Base-by-base conservation (phyloP, 1,140 invertebrate genomes). In the Oedothorax gibbosus region DNA sequence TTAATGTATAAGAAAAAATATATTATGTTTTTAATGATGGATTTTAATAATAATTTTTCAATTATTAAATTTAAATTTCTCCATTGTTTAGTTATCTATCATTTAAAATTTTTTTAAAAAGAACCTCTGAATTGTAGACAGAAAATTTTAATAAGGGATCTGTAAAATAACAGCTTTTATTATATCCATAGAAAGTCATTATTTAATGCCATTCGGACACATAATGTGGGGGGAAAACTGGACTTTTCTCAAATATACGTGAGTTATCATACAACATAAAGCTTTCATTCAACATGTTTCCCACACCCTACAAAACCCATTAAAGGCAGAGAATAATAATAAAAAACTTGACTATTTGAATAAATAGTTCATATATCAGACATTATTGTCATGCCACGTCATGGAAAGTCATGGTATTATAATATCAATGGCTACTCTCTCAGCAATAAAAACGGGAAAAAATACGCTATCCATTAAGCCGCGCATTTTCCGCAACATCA, bases 311-410 rank as follows among this genome's bases (percentile, higher is more conserved):
- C 62, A 21, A 20, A 14, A 35, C 35, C 35, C 62, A 79, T 66
- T 54, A 79, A 79, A 66, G 56, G 12, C 35, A 71, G 15, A 71
- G 57, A 62, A 62, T 15, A 57, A 65, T n/a, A 79, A 50, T 54
- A 54, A 65, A 66, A 79, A 56, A 35, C 54, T 21, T 54, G 50
- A 12, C 50, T 53, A 84, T 84, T 84, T 84, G 81, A 84, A 84
- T 84, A 84, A 84, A 84, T 84, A 84, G 14, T 84, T 84, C 81
- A 84, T 84, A 84, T 57, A 84, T 84, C 81, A 84, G 69, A 10
- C 71, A 75, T 84, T 84, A 84, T 76, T 75, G 76, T 76, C 18
- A 76, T 56, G 62, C 62, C 72, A 64, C 71, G 81, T 76, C 81
- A 75, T 84, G 51, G 35, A 82, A 82, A 53, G 50, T 56, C 69